phyloP scores from a whole-genome alignment of 2,888 invertebrate species.

The Coronaproctus castanopsis region DNA sequence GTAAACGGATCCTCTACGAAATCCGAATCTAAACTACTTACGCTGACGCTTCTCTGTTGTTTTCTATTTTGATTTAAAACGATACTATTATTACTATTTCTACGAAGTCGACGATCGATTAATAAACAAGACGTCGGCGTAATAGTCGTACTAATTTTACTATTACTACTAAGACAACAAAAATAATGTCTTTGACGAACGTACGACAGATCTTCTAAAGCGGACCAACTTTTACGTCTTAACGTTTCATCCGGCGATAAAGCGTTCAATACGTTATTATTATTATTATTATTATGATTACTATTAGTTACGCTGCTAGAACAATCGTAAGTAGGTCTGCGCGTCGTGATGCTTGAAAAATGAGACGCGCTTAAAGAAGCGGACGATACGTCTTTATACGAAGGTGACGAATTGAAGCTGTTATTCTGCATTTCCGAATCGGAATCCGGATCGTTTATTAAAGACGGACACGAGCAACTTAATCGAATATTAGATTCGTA shows the following conservation, averaged over 20 bases:
- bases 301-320: constrained; percentile 16
- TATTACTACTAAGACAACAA: not conserved
- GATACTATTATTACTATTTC: not conserved
- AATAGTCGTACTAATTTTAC: not conserved
- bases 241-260: constrained; percentile 26
- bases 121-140: not conserved
- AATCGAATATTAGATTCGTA: constrained; percentile 27
- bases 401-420: constrained; percentile 32
- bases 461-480: constrained; percentile 52
- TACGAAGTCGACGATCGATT: not conserved
- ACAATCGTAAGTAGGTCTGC: not conserved
- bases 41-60: constrained; percentile 35
- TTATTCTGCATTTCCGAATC: constrained; percentile 31
- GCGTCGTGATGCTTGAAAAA: constrained; percentile 3
- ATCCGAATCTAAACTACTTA: constrained; percentile 69
- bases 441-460: constrained; percentile 31
- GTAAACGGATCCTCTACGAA: constrained; percentile 41
- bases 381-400: constrained; percentile 26
- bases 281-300: constrained; percentile 24
- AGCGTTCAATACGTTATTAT: too few relatives aligned
- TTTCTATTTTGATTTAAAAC: too few relatives aligned
- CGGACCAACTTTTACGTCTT: constrained; percentile 69
- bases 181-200: too few relatives aligned
- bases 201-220: constrained; percentile 44
- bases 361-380: constrained; percentile 12